phyloP scores from a whole-genome alignment of 2,113 vertebrate genomes.

The Asarcornis scutulata region DNA sequence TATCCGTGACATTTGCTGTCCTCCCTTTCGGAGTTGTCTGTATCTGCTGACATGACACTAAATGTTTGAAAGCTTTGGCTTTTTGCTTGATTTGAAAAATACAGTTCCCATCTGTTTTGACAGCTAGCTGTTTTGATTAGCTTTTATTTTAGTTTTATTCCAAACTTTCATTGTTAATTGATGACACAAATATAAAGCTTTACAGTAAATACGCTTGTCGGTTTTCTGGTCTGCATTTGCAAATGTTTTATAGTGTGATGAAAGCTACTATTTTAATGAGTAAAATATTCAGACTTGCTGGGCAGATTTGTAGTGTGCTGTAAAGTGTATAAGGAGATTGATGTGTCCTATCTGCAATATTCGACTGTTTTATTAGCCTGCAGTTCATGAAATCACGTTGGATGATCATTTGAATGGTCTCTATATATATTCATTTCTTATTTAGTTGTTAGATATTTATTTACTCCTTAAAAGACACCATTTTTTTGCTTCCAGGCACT shows the following conservation, averaged over 20 bases:
- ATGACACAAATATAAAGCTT: constrained; percentile 55
- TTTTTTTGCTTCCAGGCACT: neutral
- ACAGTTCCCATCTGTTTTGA: constrained; percentile 66
- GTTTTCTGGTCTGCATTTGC: constrained; percentile 42
- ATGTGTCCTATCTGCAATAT: neutral
- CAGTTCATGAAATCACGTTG: neutral
- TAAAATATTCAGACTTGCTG: constrained; percentile 10
- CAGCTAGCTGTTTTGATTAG: constrained; percentile 57
- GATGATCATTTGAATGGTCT: neutral
- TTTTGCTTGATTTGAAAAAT: constrained; percentile 59
- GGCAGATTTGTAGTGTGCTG: constrained; percentile 40
- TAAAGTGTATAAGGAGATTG: neutral
- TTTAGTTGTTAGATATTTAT: neutral
- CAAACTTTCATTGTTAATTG: constrained; percentile 62
- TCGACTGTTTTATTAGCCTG: neutral
- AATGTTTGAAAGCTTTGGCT: constrained; percentile 31
- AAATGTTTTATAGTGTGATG: constrained; percentile 38
- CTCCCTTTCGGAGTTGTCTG: constrained; percentile 17
- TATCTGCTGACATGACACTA: constrained; percentile 18
- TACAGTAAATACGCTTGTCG: constrained; percentile 22
- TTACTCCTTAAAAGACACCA: neutral
- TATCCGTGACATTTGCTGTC: neutral
- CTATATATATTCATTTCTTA: neutral
- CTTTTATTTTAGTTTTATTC: constrained; percentile 56
- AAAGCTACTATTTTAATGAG: constrained; percentile 38